Conservation (phyloP, 2,888 invertebrate species). For the Leucophenga montana region DNA sequence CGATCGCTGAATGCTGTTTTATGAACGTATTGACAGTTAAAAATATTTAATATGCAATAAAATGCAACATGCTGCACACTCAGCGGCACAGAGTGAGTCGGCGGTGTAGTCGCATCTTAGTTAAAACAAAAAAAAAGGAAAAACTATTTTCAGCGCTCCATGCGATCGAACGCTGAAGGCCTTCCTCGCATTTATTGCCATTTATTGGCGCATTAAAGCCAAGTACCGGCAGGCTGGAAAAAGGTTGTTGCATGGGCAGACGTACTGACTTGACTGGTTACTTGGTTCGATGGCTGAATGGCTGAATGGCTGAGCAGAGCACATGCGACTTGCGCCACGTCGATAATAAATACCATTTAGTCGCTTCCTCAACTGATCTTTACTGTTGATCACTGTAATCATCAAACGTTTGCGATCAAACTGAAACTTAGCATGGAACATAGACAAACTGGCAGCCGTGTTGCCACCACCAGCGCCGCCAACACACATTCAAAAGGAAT, state of each 20-base stretch:
- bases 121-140: no score
- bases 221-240: not conserved
- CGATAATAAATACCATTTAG: slow-evolving; percentile 25
- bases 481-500: not conserved
- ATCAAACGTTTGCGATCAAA: not conserved
- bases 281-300: not conserved
- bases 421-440: no score
- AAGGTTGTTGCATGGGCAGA: slow-evolving; percentile 4
- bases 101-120: not conserved
- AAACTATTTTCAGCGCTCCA: no score
- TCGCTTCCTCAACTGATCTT: slow-evolving; percentile 20
- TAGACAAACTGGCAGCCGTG: no score
- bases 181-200: slow-evolving; percentile 2
- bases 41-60: slow-evolving; percentile 26
- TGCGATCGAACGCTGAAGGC: no score
- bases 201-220: slow-evolving; percentile 20
- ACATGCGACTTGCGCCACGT: slow-evolving; percentile 21
- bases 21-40: slow-evolving; percentile 26
- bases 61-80: slow-evolving; percentile 19
- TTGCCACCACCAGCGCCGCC: not conserved
- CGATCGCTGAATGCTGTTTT: slow-evolving; percentile 23
- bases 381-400: slow-evolving; percentile 23
- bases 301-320: not conserved
- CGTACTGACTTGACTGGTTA: slow-evolving; percentile 9
- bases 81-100: not conserved